Percentiles rank a stretch among this genome's conserved stretches.
These are phyloP conservation scores for Epinephelus lanceolatus DNA, from an alignment of 2,113 vertebrate genomes.

Conservation along the genomic window DNA sequence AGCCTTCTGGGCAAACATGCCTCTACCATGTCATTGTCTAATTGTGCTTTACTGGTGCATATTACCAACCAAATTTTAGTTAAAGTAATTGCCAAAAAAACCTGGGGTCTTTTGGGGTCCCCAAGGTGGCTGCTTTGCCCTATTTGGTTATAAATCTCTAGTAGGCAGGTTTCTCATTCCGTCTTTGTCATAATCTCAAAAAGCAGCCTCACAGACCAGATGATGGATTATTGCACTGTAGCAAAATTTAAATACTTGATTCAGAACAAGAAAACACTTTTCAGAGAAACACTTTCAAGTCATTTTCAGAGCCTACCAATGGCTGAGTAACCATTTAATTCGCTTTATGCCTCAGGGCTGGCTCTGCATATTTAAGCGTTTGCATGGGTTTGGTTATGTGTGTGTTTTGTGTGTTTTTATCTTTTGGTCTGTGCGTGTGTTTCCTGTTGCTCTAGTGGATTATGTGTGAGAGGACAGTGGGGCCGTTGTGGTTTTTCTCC, in stretches of 20 bases:
- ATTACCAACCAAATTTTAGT: not conserved
- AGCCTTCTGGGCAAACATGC: not conserved
- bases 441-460: constrained; percentile 31
- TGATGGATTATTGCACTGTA: not conserved
- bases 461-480: constrained; percentile 48
- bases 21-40: not conserved
- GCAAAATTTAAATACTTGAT: not conserved
- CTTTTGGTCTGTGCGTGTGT: not conserved
- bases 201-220: not conserved
- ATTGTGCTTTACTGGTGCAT: not conserved
- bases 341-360: not conserved
- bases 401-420: constrained; percentile 10
- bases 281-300: not conserved
- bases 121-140: no score
- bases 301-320: constrained; percentile 8
- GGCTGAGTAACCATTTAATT: constrained; percentile 12
- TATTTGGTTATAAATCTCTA: not conserved
- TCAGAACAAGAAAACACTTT: not conserved
- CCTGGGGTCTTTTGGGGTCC: not conserved
- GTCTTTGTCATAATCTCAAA: not conserved
- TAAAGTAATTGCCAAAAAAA: not conserved
- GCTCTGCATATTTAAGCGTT: not conserved
- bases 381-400: not conserved
- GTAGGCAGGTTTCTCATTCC: not conserved
- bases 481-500: constrained; percentile 11